Evolutionary conservation across 1,140 invertebrate species (phyloP).

Genomic region (Pseudomyrmex pallidus): DNA sequence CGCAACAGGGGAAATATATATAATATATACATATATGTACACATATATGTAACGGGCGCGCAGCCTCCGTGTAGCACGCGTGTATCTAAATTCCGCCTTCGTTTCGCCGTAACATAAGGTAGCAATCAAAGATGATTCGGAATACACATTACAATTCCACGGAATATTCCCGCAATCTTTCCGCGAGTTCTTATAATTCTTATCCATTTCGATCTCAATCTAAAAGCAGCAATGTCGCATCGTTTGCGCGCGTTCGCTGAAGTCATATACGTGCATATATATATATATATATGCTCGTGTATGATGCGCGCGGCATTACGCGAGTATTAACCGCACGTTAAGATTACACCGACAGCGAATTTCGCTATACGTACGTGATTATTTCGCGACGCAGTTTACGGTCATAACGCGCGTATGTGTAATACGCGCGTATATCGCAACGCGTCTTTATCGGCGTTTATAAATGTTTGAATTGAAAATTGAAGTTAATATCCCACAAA

Average conservation of each 20-base stretch:
- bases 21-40: too few species aligned
- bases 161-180: conserved; percentile 14
- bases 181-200: conserved; percentile 10
- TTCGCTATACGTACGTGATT: neutral
- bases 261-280: conserved; percentile 4
- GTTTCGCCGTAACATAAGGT: neutral
- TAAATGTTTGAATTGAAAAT: too few species aligned
- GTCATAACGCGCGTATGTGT: neutral
- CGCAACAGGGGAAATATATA: neutral
- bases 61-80: neutral
- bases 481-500: too few species aligned
- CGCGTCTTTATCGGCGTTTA: too few species aligned
- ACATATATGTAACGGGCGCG: neutral
- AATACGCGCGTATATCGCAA: conserved; percentile 7
- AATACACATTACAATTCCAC: neutral
- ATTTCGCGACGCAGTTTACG: neutral
- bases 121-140: neutral
- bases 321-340: conserved; percentile 40
- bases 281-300: neutral
- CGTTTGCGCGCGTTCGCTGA: conserved; percentile 22
- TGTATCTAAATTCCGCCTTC: neutral
- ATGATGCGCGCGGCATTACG: conserved; percentile 17
- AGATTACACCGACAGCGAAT: conserved; percentile 28
- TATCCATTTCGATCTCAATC: conserved; percentile 16
- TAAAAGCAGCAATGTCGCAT: conserved; percentile 30